Evolutionary conservation across 2,113 vertebrate species (phyloP), one percentile per base, ranked within the genome.

Genomic region (Ptychochromis oligacanthus): DNA sequence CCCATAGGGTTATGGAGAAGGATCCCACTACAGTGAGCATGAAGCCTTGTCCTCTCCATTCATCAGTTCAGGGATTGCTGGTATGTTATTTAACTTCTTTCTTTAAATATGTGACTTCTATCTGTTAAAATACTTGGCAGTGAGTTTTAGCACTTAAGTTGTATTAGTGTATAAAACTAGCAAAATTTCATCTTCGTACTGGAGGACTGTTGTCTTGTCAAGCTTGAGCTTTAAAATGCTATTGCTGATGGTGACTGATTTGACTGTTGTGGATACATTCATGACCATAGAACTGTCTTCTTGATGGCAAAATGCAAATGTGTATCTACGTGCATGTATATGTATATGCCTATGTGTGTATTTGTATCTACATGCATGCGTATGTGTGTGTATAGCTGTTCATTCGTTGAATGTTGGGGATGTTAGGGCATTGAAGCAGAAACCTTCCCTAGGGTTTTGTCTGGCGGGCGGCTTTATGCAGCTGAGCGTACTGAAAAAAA

Each of bases 31-130:
- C 57, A 79, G 92, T 0, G 98, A 99, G 57, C 97, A 96, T 82
- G 94, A 97, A 85, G 96, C 96, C n/a, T 92, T 98, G 80, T 95
- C 97, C 85, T 96, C 98, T 1, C 92, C 98, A 0, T 99, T 99
- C 93, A 96, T 99, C 91, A 97, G 96, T 82, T 95, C 97, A 1
- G 97, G 97, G 64, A 96, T 99, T 2, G 95, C 96, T 89, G 98
- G 98, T 99, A 92, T 94, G 97, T 80, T 24, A 62, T 65, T 26
- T 36, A 13, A 52, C 36, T 49, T 12, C 67, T 38, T 34, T 22
- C 56, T 72, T 59, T 36, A 70, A 65, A 38, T 65, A 43, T 54
- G 2, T 36, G 36, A 36, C 36, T 49, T 49, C 17, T 49, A 5
- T n/a, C 24, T 52, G 24, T 52, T 70, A n/a, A 52, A 52, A 52